Evolutionary conservation across 2,888 invertebrate species (phyloP).

Genomic region (Eudasyphora cyanicolor): DNA sequence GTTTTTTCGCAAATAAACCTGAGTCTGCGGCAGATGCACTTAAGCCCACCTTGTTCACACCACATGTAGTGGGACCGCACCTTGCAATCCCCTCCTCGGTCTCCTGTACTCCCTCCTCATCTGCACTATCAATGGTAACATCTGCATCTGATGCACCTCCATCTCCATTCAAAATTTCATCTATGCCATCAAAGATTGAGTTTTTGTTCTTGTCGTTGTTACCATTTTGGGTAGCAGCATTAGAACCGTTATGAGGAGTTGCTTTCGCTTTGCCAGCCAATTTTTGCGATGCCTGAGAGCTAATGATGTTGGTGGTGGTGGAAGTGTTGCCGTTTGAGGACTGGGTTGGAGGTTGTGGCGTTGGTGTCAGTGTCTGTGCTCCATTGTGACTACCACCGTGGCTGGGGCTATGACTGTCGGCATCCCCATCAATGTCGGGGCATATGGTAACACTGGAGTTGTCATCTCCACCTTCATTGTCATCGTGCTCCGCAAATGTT

Average conservation of each 20-base stretch:
- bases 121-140: no score
- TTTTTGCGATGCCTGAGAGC: slow-evolving; percentile 3
- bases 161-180: no score
- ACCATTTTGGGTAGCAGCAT: slow-evolving; percentile 48
- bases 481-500: slow-evolving; percentile 52
- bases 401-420: slow-evolving; percentile 34
- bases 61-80: slow-evolving; percentile 63
- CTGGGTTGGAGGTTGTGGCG: slow-evolving; percentile 59
- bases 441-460: slow-evolving; percentile 63
- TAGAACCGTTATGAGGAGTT: slow-evolving; percentile 49
- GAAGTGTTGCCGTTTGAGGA: neutral
- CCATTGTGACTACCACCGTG: slow-evolving; percentile 50
- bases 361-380: slow-evolving; percentile 65
- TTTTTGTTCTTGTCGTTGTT: slow-evolving; percentile 4
- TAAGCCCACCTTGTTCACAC: slow-evolving; percentile 56
- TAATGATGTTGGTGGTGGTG: slow-evolving; percentile 5
- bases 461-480: slow-evolving; percentile 57
- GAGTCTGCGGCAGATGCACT: slow-evolving; percentile 41
- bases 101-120: neutral
- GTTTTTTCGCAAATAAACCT: slow-evolving; percentile 35
- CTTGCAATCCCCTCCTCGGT: slow-evolving; percentile 23
- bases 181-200: slow-evolving; percentile 11
- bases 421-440: slow-evolving; percentile 25
- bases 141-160: slow-evolving; percentile 6
- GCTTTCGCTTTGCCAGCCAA: neutral